A percentile compares a stretch with the other conserved stretches of the same genome.
phyloP scores from a whole-genome alignment of 2,797 vertebrate species.

The Macropodus opercularis region DNA sequence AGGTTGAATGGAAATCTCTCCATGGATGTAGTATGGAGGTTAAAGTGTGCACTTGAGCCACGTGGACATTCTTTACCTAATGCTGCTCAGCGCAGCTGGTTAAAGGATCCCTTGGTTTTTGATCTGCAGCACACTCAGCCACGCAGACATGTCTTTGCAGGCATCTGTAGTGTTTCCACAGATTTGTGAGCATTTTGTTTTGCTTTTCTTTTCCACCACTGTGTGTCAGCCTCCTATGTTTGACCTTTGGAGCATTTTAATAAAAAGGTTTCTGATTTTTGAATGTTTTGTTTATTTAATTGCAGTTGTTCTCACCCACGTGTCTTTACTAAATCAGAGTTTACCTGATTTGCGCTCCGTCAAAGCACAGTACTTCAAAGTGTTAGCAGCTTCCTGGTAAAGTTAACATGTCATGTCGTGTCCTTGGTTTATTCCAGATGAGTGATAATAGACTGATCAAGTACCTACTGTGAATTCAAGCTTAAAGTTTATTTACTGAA shows the following conservation, averaged over 20 bases:
- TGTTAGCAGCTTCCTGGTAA: no score
- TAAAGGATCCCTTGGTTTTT: no score
- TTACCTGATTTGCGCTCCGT: no score
- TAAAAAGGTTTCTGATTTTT: constrained; percentile 64
- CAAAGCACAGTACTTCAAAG: no score
- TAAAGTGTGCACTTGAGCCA: not conserved
- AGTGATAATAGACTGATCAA: no score
- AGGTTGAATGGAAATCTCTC: not conserved
- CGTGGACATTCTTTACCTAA: no score
- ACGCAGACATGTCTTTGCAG: constrained; percentile 17
- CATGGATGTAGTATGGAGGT: not conserved
- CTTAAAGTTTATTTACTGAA: no score
- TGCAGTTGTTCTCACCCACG: not conserved
- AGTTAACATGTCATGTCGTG: no score
- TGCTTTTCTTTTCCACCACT: constrained; percentile 55
- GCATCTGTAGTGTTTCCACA: constrained; percentile 36
- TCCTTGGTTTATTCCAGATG: no score
- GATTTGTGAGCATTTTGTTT: constrained; percentile 42
- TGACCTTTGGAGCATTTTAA: constrained; percentile 69
- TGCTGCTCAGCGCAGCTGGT: no score
- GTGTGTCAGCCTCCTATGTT: constrained; percentile 58
- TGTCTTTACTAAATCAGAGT: no score
- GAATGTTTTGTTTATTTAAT: constrained; percentile 1
- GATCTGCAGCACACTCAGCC: constrained; percentile 10
- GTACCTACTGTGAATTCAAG: no score